A percentile compares a stretch with the other conserved stretches of the same genome.
These are phyloP conservation scores for Agrotis exclamationis DNA, from an alignment of 2,888 invertebrate species.

Conservation along the genomic window DNA sequence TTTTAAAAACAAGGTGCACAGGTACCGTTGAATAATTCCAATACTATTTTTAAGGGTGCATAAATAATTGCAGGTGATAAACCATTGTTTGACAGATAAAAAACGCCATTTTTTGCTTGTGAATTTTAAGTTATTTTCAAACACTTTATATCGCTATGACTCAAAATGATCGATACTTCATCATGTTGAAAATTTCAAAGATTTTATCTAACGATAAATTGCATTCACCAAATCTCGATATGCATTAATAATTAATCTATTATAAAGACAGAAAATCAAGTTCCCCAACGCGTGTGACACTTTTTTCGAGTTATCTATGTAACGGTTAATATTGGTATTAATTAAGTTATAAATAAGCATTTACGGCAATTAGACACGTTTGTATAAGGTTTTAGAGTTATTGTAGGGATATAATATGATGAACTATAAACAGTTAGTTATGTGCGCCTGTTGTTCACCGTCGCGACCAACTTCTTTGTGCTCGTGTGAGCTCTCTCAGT, in stretches of 20 bases:
- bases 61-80: constrained; percentile 42
- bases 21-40: constrained; percentile 34
- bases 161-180: not conserved
- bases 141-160: not conserved
- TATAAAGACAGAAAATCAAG: constrained; percentile 53
- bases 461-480: constrained; percentile 33
- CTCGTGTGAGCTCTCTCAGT: constrained; percentile 39
- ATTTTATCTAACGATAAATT: constrained; percentile 33
- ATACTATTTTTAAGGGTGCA: constrained; percentile 45
- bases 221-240: constrained; percentile 24
- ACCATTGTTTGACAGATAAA: constrained; percentile 14
- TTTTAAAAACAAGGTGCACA: constrained; percentile 44
- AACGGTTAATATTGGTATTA: constrained; percentile 60
- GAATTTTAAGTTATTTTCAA: not conserved
- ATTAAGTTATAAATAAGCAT: constrained; percentile 62
- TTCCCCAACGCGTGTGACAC: constrained; percentile 46
- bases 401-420: constrained; percentile 40
- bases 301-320: constrained; percentile 49
- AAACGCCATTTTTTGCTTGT: not conserved
- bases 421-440: constrained; percentile 53
- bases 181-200: constrained; percentile 9
- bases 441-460: constrained; percentile 35
- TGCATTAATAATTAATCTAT: constrained; percentile 33
- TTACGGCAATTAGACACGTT: constrained; percentile 56
- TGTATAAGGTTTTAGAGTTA: constrained; percentile 50